phyloP scores from a whole-genome alignment of 2,113 vertebrate genomes.

The Myodes glareolus region DNA sequence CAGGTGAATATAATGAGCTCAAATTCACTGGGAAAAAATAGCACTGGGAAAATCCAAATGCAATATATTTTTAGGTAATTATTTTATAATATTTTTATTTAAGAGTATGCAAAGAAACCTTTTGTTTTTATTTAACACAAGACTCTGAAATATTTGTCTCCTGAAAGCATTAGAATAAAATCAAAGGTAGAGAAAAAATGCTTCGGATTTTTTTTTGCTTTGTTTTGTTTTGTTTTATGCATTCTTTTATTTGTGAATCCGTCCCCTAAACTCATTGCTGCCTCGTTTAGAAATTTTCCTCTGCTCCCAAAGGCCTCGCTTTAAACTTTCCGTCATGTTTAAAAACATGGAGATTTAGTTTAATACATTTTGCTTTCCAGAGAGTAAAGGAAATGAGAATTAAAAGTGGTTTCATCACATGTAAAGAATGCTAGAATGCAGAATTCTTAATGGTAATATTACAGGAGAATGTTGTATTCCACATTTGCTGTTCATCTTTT shows the following conservation, averaged over 20 bases:
- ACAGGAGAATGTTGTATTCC: not conserved
- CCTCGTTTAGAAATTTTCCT: conserved; percentile 75
- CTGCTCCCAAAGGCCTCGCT: conserved; percentile 72
- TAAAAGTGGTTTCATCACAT: conserved; percentile 74
- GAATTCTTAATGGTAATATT: not conserved
- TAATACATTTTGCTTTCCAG: conserved; percentile 82
- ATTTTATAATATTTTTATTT: conserved; percentile 73
- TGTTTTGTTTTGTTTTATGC: conserved; percentile 55
- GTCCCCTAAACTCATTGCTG: conserved; percentile 71
- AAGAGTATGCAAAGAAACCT: conserved; percentile 55
- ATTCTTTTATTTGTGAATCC: conserved; percentile 67
- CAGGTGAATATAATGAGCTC: conserved; percentile 75
- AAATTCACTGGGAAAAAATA: conserved; percentile 65
- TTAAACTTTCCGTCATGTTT: conserved; percentile 78
- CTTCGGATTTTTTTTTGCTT: conserved; percentile 53
- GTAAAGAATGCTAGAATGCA: conserved; percentile 25
- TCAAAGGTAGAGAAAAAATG: conserved; percentile 35
- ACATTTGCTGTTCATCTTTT: conserved; percentile 10
- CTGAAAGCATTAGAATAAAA: conserved; percentile 73
- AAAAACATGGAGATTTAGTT: conserved; percentile 75
- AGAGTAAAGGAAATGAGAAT: conserved; percentile 69
- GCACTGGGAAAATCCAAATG: conserved; percentile 57
- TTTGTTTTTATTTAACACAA: conserved; percentile 64
- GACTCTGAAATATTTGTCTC: conserved; percentile 62
- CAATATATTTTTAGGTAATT: conserved; percentile 75